phyloP scores from a whole-genome alignment of 1,140 invertebrate species.

The Drosophila truncata region DNA sequence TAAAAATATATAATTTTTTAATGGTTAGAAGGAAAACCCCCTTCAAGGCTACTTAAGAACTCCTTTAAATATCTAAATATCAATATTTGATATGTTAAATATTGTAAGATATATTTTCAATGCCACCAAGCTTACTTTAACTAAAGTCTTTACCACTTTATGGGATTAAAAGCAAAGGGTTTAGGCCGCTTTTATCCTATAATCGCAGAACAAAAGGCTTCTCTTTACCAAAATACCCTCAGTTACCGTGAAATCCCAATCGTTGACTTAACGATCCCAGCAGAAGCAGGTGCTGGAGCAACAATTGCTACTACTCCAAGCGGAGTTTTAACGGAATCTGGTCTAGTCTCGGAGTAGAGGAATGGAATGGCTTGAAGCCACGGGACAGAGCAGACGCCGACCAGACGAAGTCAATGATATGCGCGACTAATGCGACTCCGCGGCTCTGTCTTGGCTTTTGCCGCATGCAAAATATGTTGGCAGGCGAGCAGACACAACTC shows the following conservation, averaged over 20 bases:
- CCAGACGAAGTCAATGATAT: slow-evolving; percentile 67
- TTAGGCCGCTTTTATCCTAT: background rate
- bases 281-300: slow-evolving; percentile 64
- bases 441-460: slow-evolving; percentile 45
- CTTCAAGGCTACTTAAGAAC: too few relatives aligned
- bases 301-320: slow-evolving; percentile 44
- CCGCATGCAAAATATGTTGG: slow-evolving; percentile 72
- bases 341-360: slow-evolving; percentile 18
- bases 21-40: too few relatives aligned
- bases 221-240: background rate
- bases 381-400: slow-evolving; percentile 19
- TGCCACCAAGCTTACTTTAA: too few relatives aligned
- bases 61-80: background rate
- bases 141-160: background rate
- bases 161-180: too few relatives aligned
- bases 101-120: background rate
- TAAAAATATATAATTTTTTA: background rate
- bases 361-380: slow-evolving; percentile 12
- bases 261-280: slow-evolving; percentile 57
- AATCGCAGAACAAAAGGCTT: background rate
- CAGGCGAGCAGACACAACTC: slow-evolving; percentile 17
- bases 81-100: background rate
- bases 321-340: slow-evolving; percentile 32
- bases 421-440: slow-evolving; percentile 69
- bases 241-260: slow-evolving; percentile 13